Evolutionary conservation across 2,113 vertebrate genomes (phyloP).

Genomic region (Rousettus leschenaultii): DNA sequence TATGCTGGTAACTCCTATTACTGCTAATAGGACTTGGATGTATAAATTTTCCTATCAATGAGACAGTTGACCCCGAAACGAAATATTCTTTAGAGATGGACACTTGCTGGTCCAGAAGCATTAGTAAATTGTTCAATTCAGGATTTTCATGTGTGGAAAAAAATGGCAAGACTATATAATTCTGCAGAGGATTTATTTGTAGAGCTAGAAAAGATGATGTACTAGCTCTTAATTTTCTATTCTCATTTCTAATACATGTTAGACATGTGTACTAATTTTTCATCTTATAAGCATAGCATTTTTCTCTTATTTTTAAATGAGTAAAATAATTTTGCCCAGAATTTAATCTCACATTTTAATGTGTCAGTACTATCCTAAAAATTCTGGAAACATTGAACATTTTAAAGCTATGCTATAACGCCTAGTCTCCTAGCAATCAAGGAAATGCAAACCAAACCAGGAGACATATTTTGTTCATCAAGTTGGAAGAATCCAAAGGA

Average conservation of each 20-base stretch:
- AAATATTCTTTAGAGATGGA: slow-evolving; percentile 8
- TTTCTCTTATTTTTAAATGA: not conserved
- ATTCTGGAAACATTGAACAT: not conserved
- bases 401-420: not conserved
- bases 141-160: not conserved
- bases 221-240: slow-evolving; percentile 1
- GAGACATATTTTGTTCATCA: not conserved
- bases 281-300: not conserved
- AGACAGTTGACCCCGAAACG: slow-evolving; percentile 75
- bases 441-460: not conserved
- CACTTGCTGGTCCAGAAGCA: slow-evolving; percentile 63
- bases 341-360: not conserved
- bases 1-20: slow-evolving; percentile 76
- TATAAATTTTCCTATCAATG: slow-evolving; percentile 78
- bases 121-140: not conserved
- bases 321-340: not conserved
- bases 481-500: not conserved
- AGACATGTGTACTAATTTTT: not conserved
- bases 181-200: not conserved
- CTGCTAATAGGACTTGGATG: slow-evolving; percentile 78
- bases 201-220: slow-evolving; percentile 8
- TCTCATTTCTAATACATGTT: slow-evolving; percentile 5
- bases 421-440: not conserved
- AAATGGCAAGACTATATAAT: not conserved
- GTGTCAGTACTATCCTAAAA: not conserved